Evolutionary conservation across 1,140 invertebrate species (phyloP), one percentile per base, ranked within the genome.

Genomic region (Venustaconcha ellipsiformis): DNA sequence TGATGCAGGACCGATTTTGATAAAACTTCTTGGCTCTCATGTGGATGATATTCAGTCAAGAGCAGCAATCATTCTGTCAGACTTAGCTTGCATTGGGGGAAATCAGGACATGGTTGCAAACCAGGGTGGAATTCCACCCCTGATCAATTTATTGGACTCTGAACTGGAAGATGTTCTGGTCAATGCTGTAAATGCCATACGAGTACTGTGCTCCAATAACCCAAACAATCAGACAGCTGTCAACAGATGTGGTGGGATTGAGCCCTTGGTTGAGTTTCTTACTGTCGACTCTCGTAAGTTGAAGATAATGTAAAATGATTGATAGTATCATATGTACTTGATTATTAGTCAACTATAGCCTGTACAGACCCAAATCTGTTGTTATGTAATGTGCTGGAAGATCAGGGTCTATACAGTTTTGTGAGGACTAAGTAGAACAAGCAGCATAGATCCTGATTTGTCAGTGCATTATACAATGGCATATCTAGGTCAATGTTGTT

Each of bases 131-230:
- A 84, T 89, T 55, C 69, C 82, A 15, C 84, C 88, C 13, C 72
- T 89, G 63, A 83, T 90, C 6, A 80, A 83, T 70, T 68, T 90
- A 15, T 68, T 90, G 37, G 85, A 89, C 62, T 89, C 87, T 0
- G 83, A 88, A 48, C 72, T 89, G 18, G 89, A 90, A 65, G 90
- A 90, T 77, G 87, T 90, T 0, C 73, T 90, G 56, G 87, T 89
- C 14, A 90, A 90, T 79, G 83, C 88, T 1, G 87, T 90, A 8
- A 90, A 90, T 70, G 89, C 89, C 11, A 84, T 90, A 17, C 76
- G 88, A 15, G 87, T 89, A 3, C 65, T 90, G 18, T 89, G 89
- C 80, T 71, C 78, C n/a, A 78, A 81, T 20, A 88, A 90, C 70
- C 37, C 23, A 11, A 70, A 37, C 6, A 90, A 90, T 74, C 89